A percentile compares a stretch with the other conserved stretches of the same genome.
phyloP scores from a whole-genome alignment of 2,888 invertebrate species.

The Gymnocheta viridis region DNA sequence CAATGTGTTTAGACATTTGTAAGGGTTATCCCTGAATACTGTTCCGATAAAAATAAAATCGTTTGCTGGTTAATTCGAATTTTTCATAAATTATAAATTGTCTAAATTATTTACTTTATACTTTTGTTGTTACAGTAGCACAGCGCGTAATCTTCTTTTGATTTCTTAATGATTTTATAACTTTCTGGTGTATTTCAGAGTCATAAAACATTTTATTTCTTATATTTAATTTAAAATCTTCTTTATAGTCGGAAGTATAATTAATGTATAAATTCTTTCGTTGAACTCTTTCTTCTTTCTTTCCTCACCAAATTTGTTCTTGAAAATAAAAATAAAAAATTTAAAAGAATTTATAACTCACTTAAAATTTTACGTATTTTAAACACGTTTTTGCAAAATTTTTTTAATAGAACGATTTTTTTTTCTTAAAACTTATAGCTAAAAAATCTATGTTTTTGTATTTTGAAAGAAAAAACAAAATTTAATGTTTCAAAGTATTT shows the following conservation, averaged over 20 bases:
- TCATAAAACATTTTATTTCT: neutral
- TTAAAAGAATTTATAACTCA: neutral
- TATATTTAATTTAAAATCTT: neutral
- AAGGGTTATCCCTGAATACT: too few species aligned
- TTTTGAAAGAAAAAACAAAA: neutral
- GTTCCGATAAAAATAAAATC: too few species aligned
- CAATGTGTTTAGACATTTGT: too few species aligned
- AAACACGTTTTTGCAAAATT: slow-evolving; percentile 32
- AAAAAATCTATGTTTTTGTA: neutral
- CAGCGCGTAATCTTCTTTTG: neutral
- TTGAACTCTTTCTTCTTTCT: neutral
- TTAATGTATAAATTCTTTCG: neutral
- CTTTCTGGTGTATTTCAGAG: neutral
- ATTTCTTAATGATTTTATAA: neutral
- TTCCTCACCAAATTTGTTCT: neutral
- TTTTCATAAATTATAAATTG: neutral
- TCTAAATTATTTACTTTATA: neutral
- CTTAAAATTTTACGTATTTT: slow-evolving; percentile 3
- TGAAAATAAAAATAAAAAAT: neutral
- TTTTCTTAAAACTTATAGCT: neutral
- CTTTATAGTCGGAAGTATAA: neutral
- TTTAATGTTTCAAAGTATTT: neutral
- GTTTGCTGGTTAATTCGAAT: too few species aligned
- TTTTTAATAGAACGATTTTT: neutral
- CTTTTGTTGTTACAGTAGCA: neutral